Conservation (phyloP, 2,797 vertebrate genomes). For the Notolepis coatsorum region DNA sequence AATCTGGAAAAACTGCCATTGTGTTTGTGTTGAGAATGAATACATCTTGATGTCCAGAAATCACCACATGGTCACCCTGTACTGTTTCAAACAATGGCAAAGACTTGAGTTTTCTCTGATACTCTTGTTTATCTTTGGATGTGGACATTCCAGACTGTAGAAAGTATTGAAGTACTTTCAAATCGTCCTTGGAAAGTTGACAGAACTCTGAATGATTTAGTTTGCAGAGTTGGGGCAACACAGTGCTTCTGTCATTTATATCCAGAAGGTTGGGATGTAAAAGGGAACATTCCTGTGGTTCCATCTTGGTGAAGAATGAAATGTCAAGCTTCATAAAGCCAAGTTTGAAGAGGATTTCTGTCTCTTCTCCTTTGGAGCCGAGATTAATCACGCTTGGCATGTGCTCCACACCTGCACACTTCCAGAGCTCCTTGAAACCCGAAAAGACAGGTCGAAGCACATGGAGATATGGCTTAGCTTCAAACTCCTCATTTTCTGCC, state of each 20-base stretch:
- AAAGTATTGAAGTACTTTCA: conserved; percentile 50
- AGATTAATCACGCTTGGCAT: conserved; percentile 60
- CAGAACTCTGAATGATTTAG: conserved; percentile 58
- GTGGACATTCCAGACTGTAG: conserved; percentile 56
- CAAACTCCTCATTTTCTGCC: conserved; percentile 72
- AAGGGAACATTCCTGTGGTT: rapidly evolving
- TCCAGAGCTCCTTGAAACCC: conserved; percentile 78
- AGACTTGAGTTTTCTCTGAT: conserved; percentile 67
- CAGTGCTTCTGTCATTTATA: conserved; percentile 49
- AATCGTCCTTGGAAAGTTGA: conserved; percentile 46
- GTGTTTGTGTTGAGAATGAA: conserved; percentile 52
- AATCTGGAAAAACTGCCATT: conserved; percentile 35
- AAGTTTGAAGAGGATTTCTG: conserved; percentile 70
- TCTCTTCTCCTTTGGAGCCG: not conserved
- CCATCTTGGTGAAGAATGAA: not conserved
- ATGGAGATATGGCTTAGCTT: conserved; percentile 83
- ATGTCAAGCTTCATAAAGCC: conserved; percentile 62
- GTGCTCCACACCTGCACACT: conserved; percentile 73
- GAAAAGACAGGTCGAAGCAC: conserved; percentile 75
- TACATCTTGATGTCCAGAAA: conserved; percentile 50
- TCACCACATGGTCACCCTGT: conserved; percentile 49
- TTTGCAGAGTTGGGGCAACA: conserved; percentile 62
- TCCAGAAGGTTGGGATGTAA: conserved; percentile 55
- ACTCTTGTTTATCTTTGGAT: conserved; percentile 27
- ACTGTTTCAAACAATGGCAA: conserved; percentile 80